These are phyloP conservation scores for Dysidea cf. avara DNA, from an alignment of 37 sponge, comb jelly and placozoan species.

Conservation along the genomic window DNA sequence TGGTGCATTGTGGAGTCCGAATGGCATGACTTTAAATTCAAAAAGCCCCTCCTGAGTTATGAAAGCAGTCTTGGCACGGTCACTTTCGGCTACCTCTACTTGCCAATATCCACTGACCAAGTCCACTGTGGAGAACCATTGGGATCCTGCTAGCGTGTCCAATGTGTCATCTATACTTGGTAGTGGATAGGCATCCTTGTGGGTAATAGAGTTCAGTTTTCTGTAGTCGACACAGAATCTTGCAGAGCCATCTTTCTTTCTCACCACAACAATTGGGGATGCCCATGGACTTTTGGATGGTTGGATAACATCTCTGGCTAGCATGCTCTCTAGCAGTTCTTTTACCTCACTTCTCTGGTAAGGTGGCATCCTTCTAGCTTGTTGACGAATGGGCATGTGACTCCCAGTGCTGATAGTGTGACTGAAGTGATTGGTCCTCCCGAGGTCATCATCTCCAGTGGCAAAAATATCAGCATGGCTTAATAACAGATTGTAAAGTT, in stretches of 20 bases:
- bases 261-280: constrained; percentile 30
- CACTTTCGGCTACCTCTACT: constrained; percentile 16
- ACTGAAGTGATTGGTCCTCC: not conserved
- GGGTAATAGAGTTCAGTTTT: constrained; percentile 14
- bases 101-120: constrained; percentile 32
- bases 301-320: constrained; percentile 5
- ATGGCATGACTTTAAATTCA: constrained; percentile 37
- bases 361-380: constrained; percentile 2
- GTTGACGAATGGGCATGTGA: constrained; percentile 12
- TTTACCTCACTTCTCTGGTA: constrained; percentile 4
- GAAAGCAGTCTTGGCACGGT: constrained; percentile 39
- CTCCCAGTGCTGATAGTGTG: constrained; percentile 23
- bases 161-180: constrained; percentile 7
- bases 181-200: constrained; percentile 24
- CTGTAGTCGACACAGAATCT: constrained; percentile 17
- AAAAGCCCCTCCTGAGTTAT: constrained; percentile 17
- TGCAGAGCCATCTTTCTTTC: constrained; percentile 12
- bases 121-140: not conserved
- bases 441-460: not conserved
- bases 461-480: constrained; percentile 24
- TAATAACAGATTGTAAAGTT: not conserved
- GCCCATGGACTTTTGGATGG: constrained; percentile 36
- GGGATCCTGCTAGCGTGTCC: not conserved
- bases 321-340: constrained; percentile 7
- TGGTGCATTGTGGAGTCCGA: constrained; percentile 56